Evolutionary conservation across 2,113 vertebrate species (phyloP).

Genomic region (Todiramphus saurophagus): DNA sequence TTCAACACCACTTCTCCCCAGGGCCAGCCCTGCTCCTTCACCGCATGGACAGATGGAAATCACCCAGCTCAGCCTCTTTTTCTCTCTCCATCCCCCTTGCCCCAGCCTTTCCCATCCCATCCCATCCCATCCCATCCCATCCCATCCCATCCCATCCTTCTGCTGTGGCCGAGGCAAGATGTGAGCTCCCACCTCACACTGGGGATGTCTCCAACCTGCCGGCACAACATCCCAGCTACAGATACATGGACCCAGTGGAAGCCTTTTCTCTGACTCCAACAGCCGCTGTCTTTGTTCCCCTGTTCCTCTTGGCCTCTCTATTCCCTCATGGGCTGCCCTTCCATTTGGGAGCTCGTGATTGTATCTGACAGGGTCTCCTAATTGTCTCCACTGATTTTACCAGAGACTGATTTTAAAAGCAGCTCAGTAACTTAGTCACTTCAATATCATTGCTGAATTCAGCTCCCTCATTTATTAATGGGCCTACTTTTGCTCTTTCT

Average conservation of each 20-base stretch:
- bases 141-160: neutral
- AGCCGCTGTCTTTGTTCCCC: neutral
- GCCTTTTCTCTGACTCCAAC: neutral
- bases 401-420: slow-evolving; percentile 47
- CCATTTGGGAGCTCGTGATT: slow-evolving; percentile 23
- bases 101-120: neutral
- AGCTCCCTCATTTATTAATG: slow-evolving; percentile 36
- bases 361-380: slow-evolving; percentile 38
- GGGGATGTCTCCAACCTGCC: neutral
- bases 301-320: neutral
- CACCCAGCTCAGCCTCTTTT: neutral
- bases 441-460: neutral
- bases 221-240: neutral
- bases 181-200: accelerated
- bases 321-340: slow-evolving; percentile 28
- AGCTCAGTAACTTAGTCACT: slow-evolving; percentile 18
- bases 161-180: neutral
- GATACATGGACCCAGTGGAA: neutral
- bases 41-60: neutral
- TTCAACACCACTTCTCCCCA: neutral
- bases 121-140: neutral
- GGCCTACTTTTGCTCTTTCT: slow-evolving; percentile 17
- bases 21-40: neutral
- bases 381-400: slow-evolving; percentile 33
- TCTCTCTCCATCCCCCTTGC: neutral